These are phyloP conservation scores for Apis laboriosa DNA, from an alignment of 1,140 invertebrate species.

Conservation along the genomic window DNA sequence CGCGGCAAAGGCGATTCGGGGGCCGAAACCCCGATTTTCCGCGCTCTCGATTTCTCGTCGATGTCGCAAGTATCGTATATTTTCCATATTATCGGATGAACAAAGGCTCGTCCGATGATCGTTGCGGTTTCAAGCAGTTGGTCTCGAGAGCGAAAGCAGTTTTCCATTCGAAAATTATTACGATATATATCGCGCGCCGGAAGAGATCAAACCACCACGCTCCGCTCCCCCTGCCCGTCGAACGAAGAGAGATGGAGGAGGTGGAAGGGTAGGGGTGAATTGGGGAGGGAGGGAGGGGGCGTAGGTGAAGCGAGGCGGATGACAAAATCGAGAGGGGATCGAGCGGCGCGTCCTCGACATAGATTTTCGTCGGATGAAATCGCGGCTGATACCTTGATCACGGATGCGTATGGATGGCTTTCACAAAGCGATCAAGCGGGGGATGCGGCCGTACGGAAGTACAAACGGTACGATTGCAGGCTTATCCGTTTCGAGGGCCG, in stretches of 20 bases:
- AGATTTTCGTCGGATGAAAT: slow-evolving; percentile 12
- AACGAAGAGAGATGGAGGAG: neutral
- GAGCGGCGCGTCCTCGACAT: neutral
- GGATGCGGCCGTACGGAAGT: slow-evolving; percentile 8
- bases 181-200: too few relatives aligned
- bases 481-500: neutral
- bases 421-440: slow-evolving; percentile 42
- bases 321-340: neutral
- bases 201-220: too few relatives aligned
- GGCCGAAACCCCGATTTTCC: too few relatives aligned
- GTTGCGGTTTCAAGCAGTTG: too few relatives aligned
- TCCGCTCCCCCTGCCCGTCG: too few relatives aligned
- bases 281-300: neutral
- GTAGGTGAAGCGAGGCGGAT: neutral
- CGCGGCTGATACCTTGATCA: slow-evolving; percentile 24
- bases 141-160: too few relatives aligned
- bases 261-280: too few relatives aligned
- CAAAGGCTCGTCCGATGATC: too few relatives aligned
- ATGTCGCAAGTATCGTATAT: too few relatives aligned
- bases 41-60: too few relatives aligned
- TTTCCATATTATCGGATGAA: too few relatives aligned
- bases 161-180: too few relatives aligned
- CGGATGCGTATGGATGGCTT: slow-evolving; percentile 31
- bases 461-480: slow-evolving; percentile 22
- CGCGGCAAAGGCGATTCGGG: neutral